Conservation (phyloP, 2,888 invertebrate genomes). For the Caenorhabditis japonica region DNA sequence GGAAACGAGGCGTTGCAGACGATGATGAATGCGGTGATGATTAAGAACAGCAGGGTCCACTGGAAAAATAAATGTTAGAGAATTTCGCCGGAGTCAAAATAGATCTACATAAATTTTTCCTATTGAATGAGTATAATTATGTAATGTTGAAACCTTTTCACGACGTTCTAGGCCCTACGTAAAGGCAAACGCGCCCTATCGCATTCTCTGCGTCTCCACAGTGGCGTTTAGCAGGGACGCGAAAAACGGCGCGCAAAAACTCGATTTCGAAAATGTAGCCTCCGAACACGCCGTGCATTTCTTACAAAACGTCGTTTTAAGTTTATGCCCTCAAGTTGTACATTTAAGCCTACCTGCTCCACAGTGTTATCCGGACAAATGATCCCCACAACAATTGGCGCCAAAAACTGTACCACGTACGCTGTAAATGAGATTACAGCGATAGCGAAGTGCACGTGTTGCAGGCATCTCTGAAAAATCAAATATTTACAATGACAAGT, state of each 20-base stretch:
- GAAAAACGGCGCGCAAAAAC: too few species aligned
- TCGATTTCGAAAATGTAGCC: too few species aligned
- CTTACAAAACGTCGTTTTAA: too few species aligned
- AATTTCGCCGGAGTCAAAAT: not conserved
- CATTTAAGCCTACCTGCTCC: conserved; percentile 52
- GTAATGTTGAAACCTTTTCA: too few species aligned
- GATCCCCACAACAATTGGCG: conserved; percentile 46
- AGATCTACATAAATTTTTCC: not conserved
- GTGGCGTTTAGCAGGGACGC: too few species aligned
- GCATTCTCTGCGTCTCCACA: too few species aligned
- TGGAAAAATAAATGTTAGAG: conserved; percentile 4
- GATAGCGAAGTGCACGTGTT: conserved; percentile 55
- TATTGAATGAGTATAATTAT: too few species aligned
- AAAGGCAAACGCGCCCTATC: too few species aligned
- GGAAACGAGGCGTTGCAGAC: conserved; percentile 45
- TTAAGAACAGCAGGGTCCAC: conserved; percentile 53
- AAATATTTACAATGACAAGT: too few species aligned
- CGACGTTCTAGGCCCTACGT: too few species aligned
- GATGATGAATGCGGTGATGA: conserved; percentile 37
- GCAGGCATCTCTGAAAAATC: conserved; percentile 35
- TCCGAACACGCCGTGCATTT: too few species aligned
- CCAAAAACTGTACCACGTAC: conserved; percentile 37
- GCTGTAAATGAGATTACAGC: conserved; percentile 52
- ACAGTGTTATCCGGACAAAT: conserved; percentile 55
- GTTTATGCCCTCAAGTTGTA: too few species aligned